Base-by-base conservation (phyloP, 2,797 vertebrate genomes). In the Dromococcyx pavoninus region DNA sequence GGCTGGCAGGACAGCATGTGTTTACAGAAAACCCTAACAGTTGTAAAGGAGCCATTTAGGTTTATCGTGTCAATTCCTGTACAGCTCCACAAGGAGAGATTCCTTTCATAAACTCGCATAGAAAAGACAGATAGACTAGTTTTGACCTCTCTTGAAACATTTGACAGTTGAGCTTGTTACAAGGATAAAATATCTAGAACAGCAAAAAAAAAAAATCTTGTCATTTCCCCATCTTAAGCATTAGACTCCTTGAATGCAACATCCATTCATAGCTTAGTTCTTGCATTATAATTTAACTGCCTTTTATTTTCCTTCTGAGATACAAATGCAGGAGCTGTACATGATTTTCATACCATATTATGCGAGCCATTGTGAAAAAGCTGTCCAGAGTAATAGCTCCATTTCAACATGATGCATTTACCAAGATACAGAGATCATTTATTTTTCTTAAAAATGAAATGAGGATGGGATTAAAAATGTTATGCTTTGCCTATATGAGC, bases 1-100 rank as follows among this genome's bases (percentile, higher is more conserved):
- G 96, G 96, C 96, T 96, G 95, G 95, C 95, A 96, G 95, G 95
- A 97, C 96, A 96, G 96, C 94, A 96, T 96, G 95, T 97, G 95
- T 96, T 96, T 97, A 97, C 95, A 97, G 96, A 96, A 97, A 96
- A 97, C 95, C 93, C 93, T 96, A 96, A 95, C 89, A 95, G 74
- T 94, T 94, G 93, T 90, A 54, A 96, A 94, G 79, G 76, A 96
- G 90, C 89, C 93, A 92, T 90, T 92, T 95, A 79, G 74, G 88
- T 96, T 92, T 95, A 87, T 95, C 81, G 37, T 96, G 85, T 92
- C 95, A 95, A 88, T 95, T 84, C 90, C 96, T 87, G 92, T 85
- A 93, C 81, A 95, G 94, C 91, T 93, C 79, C 60, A 94, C 1
- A 0, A 84, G 27, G 72, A 82, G 75, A 94, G 85, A 95, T 91